These are phyloP conservation scores for Coelinius sp. DNA, from an alignment of 2,888 invertebrate species.

Conservation along the genomic window DNA sequence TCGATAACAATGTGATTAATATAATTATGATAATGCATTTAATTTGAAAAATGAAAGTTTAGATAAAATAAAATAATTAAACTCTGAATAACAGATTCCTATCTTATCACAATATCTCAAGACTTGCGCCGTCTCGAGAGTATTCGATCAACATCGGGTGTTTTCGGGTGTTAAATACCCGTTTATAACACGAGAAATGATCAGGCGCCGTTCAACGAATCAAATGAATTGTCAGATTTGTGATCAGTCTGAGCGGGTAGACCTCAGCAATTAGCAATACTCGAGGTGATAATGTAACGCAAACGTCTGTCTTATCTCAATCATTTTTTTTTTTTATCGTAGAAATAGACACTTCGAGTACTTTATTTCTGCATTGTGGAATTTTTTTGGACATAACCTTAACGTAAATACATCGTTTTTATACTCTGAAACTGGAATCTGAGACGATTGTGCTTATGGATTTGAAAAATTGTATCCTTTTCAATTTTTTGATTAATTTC, in stretches of 20 bases:
- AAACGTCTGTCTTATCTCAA: background rate
- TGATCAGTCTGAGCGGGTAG: slow-evolving; percentile 2
- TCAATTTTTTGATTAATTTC: background rate
- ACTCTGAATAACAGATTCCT: background rate
- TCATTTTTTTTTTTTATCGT: background rate
- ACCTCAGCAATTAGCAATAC: background rate
- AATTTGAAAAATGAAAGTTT: background rate
- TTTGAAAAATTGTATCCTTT: slow-evolving; percentile 10
- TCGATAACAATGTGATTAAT: background rate
- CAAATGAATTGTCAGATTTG: slow-evolving; percentile 15
- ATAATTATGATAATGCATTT: background rate
- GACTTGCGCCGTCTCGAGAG: background rate
- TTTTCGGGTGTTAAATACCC: background rate
- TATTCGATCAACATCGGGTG: background rate
- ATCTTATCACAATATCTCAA: background rate
- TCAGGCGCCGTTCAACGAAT: background rate
- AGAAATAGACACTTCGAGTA: background rate
- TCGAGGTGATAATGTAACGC: background rate
- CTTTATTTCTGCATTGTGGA: background rate
- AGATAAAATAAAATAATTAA: background rate
- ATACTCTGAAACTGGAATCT: background rate
- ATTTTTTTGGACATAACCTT: slow-evolving; percentile 5
- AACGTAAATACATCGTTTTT: background rate
- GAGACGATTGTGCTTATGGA: background rate
- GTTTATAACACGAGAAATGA: background rate